Conservation (phyloP, 2,888 invertebrate species). For the Himalopsyche japonica region DNA sequence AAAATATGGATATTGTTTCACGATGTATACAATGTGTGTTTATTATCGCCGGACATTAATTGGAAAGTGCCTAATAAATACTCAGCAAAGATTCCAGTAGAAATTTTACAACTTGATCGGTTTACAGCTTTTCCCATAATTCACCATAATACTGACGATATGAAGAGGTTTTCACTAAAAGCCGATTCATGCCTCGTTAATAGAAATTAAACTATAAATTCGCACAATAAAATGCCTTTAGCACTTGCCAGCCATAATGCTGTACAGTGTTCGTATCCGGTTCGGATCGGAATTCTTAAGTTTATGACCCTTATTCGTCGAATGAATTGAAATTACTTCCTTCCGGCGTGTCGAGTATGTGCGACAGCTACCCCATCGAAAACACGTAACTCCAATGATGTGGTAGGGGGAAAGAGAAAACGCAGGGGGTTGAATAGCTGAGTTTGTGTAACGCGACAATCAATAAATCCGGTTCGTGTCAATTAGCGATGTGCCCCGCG, state of each 20-base stretch:
- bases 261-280: slow-evolving; percentile 14
- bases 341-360: slow-evolving; percentile 8
- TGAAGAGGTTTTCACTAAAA: not conserved
- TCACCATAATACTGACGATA: not conserved
- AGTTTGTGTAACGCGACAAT: slow-evolving; percentile 26
- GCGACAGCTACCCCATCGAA: slow-evolving; percentile 8
- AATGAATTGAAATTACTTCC: slow-evolving; percentile 31
- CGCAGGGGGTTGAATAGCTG: slow-evolving; percentile 6
- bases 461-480: slow-evolving; percentile 36
- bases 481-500: slow-evolving; percentile 27
- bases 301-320: slow-evolving; percentile 29
- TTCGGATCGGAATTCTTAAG: slow-evolving; percentile 26
- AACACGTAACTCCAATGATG: slow-evolving; percentile 14
- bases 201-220: slow-evolving; percentile 30
- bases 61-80: not conserved
- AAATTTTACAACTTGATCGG: not conserved
- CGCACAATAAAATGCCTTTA: slow-evolving; percentile 17
- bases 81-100: not conserved
- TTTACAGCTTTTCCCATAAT: not conserved
- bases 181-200: slow-evolving; percentile 11
- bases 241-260: not conserved
- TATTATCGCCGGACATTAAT: not conserved
- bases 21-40: not conserved
- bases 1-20: not conserved
- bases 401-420: not conserved